phyloP scores from a whole-genome alignment of 1,140 invertebrate genomes.

The Zaprionus ghesquierei region DNA sequence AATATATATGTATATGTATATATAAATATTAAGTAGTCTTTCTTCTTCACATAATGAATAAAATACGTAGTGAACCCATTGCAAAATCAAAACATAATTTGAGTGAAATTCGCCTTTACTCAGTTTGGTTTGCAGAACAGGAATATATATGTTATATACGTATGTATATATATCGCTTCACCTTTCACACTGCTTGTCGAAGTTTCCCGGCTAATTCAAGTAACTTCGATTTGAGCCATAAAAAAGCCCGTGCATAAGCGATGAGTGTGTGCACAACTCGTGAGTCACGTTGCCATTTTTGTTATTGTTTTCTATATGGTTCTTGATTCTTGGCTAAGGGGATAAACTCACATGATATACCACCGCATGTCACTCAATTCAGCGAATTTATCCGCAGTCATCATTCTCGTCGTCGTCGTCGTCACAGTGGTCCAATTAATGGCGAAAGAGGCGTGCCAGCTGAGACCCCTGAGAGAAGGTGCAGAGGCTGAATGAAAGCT shows the following conservation, averaged over 20 bases:
- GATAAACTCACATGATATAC: conserved; percentile 39
- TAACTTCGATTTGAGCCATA: not conserved
- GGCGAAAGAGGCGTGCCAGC: not conserved
- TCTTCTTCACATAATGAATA: too few relatives aligned
- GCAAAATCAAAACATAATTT: too few relatives aligned
- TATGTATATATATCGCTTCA: not conserved
- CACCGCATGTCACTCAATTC: conserved; percentile 34
- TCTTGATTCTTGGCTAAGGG: not conserved
- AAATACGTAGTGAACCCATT: too few relatives aligned
- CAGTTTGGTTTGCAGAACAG: not conserved
- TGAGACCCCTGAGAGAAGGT: not conserved
- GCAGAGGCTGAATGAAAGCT: conserved; percentile 27
- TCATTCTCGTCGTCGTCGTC: conserved; percentile 20
- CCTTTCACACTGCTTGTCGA: not conserved
- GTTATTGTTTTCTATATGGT: not conserved
- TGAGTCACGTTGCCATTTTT: conserved; percentile 32
- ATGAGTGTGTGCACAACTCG: conserved; percentile 16
- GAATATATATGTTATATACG: not conserved
- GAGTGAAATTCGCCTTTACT: too few relatives aligned
- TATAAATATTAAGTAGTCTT: too few relatives aligned
- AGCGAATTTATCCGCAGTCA: conserved; percentile 26
- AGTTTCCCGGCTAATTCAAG: not conserved
- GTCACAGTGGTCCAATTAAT: conserved; percentile 26
- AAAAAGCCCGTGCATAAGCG: not conserved
- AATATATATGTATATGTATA: not conserved